These are phyloP conservation scores for Oligia fasciuncula DNA, from an alignment of 2,888 invertebrate species.

Conservation along the genomic window DNA sequence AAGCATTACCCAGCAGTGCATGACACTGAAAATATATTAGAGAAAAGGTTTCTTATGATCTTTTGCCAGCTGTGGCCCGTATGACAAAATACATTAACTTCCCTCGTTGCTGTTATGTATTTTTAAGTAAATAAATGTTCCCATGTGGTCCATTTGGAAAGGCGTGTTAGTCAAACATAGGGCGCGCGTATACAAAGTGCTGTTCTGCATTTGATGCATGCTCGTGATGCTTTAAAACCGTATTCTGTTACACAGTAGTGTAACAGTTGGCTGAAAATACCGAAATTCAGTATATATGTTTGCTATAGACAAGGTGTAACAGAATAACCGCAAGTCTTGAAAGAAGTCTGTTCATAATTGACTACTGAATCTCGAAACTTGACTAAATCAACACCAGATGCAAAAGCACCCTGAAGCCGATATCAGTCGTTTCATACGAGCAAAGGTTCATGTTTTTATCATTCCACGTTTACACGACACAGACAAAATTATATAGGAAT, in stretches of 20 bases:
- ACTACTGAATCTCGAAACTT: too few relatives aligned
- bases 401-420: too few relatives aligned
- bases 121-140: conserved; percentile 47
- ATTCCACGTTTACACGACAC: too few relatives aligned
- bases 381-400: too few relatives aligned
- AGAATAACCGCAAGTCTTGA: too few relatives aligned
- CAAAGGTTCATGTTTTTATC: too few relatives aligned
- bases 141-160: conserved; percentile 62
- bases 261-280: conserved; percentile 1
- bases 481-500: too few relatives aligned
- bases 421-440: too few relatives aligned
- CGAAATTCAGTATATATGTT: too few relatives aligned
- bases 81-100: conserved; percentile 35
- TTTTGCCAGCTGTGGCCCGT: neutral
- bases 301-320: too few relatives aligned
- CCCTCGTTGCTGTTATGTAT: neutral
- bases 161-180: conserved; percentile 76
- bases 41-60: neutral
- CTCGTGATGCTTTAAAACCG: conserved; percentile 65
- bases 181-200: conserved; percentile 76
- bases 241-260: conserved; percentile 67
- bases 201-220: conserved; percentile 78
- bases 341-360: too few relatives aligned
- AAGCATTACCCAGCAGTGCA: too few relatives aligned
- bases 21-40: neutral